A percentile compares a stretch with the other conserved stretches of the same genome.
Conservation (phyloP, 2,888 invertebrate genomes). For the Pollenia amentaria region DNA sequence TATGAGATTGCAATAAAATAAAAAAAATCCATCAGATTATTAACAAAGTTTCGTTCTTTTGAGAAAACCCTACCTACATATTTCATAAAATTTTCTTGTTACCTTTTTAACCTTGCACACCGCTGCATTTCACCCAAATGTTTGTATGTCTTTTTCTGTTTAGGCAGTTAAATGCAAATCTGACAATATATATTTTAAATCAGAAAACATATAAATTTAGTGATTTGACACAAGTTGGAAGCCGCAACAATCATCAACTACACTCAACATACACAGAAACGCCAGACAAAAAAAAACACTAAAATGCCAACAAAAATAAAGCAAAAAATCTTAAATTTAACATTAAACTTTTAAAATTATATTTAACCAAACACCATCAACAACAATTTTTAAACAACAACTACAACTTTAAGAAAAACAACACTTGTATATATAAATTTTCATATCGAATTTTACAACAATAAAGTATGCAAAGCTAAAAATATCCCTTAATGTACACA, state of each 20-base stretch:
- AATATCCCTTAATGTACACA: slow-evolving; percentile 55
- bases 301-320: neutral
- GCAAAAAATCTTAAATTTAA: slow-evolving; percentile 55
- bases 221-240: slow-evolving; percentile 80
- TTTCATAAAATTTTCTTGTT: no score
- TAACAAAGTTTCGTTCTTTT: no score
- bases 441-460: slow-evolving; percentile 60
- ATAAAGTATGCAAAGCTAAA: slow-evolving; percentile 42
- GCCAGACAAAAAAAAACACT: slow-evolving; percentile 15
- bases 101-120: neutral
- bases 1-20: no score
- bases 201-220: slow-evolving; percentile 83
- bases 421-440: slow-evolving; percentile 77
- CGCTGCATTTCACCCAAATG: slow-evolving; percentile 52
- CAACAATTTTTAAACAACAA: neutral
- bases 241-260: slow-evolving; percentile 57
- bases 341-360: slow-evolving; percentile 78
- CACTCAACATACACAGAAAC: slow-evolving; percentile 23
- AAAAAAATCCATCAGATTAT: no score
- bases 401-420: neutral
- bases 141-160: slow-evolving; percentile 32
- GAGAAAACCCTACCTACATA: no score
- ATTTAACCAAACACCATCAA: slow-evolving; percentile 76
- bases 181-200: slow-evolving; percentile 83
- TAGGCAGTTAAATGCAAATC: slow-evolving; percentile 61